phyloP scores from a whole-genome alignment of 2,797 vertebrate genomes.

The Myotis vivesi region DNA sequence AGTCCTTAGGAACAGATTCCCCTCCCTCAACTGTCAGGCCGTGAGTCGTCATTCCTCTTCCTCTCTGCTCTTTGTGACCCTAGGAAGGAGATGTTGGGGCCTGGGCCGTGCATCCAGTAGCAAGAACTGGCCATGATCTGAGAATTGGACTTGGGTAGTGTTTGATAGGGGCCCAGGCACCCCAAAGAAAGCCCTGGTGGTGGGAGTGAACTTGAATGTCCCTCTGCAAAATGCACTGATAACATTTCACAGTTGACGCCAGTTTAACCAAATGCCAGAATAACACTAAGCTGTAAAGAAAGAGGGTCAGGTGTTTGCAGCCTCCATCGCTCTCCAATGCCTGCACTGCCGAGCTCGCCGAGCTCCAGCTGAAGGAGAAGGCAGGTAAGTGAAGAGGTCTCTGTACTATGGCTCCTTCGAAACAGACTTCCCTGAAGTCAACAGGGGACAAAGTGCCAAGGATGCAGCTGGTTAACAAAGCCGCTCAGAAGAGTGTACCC shows the following conservation, averaged over 20 bases:
- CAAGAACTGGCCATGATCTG: slow-evolving; percentile 19
- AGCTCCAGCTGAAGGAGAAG: no score
- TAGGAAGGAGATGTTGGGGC: slow-evolving; percentile 43
- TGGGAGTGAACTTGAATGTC: slow-evolving; percentile 75
- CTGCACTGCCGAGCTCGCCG: no score
- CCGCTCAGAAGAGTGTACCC: no score
- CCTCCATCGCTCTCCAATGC: no score
- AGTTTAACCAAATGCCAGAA: slow-evolving; percentile 79
- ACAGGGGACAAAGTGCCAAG: no score
- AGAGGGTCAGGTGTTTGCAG: no score
- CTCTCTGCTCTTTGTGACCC: slow-evolving; percentile 49
- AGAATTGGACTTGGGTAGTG: slow-evolving; percentile 50
- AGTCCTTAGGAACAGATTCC: slow-evolving; percentile 25
- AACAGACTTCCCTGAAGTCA: no score
- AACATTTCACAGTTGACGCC: slow-evolving; percentile 80
- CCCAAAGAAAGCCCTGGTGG: slow-evolving; percentile 67
- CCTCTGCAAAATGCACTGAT: slow-evolving; percentile 80
- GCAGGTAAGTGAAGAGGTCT: no score
- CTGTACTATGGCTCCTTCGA: no score
- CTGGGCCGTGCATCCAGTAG: slow-evolving; percentile 42
- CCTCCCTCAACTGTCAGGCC: slow-evolving; percentile 17
- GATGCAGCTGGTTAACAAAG: no score
- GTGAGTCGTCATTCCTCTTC: slow-evolving; percentile 50
- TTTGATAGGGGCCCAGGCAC: slow-evolving; percentile 54
- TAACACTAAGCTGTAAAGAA: slow-evolving; percentile 74